Percentiles rank a stretch among this genome's conserved stretches.
These are phyloP conservation scores for Anguilla pacifica DNA, from an alignment of 2,797 vertebrate species.

Conservation along the genomic window DNA sequence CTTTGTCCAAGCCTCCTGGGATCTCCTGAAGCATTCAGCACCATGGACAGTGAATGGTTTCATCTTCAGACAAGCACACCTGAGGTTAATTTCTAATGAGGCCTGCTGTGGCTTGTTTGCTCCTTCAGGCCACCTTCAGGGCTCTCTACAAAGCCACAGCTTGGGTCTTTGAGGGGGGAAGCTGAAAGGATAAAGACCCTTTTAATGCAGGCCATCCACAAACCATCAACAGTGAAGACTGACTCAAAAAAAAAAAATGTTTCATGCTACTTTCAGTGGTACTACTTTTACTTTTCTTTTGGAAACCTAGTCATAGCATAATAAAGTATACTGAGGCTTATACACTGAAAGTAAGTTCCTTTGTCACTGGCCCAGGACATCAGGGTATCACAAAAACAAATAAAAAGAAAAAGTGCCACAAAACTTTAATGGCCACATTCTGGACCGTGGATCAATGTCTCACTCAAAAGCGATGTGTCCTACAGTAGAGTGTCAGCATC, in stretches of 20 bases:
- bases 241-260: background rate
- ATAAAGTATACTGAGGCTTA: background rate
- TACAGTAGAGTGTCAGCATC: too few relatives aligned
- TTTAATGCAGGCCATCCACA: background rate
- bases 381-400: too few relatives aligned
- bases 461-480: too few relatives aligned
- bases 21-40: background rate
- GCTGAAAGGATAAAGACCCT: background rate
- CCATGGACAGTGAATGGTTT: background rate
- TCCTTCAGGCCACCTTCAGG: background rate
- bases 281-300: background rate
- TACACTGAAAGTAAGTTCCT: too few relatives aligned
- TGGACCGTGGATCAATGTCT: too few relatives aligned
- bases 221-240: background rate
- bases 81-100: background rate
- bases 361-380: too few relatives aligned
- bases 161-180: background rate
- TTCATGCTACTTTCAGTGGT: background rate
- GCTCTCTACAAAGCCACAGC: background rate
- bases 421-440: too few relatives aligned
- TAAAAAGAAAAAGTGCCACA: too few relatives aligned
- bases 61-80: background rate
- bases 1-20: background rate
- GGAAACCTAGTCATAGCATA: background rate
- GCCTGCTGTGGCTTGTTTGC: background rate